These are phyloP conservation scores for Leistus spinibarbis DNA, from an alignment of 2,888 invertebrate species.

Conservation along the genomic window DNA sequence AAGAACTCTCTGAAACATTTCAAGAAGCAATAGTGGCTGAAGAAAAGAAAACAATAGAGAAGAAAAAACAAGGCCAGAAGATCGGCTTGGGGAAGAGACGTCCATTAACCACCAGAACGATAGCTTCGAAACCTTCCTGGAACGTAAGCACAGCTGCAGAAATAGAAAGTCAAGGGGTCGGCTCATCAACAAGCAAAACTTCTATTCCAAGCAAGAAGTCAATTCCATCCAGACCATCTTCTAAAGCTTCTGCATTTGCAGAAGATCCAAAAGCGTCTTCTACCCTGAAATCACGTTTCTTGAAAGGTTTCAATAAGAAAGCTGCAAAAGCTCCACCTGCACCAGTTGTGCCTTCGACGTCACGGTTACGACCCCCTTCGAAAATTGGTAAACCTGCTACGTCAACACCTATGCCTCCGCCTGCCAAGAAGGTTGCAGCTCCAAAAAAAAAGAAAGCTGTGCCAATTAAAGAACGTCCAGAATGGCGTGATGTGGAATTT, in stretches of 20 bases:
- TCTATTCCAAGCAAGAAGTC: not conserved
- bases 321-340: not conserved
- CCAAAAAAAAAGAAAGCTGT: constrained; percentile 13
- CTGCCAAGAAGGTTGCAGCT: not conserved
- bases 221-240: not conserved
- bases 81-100: not conserved
- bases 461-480: constrained; percentile 9
- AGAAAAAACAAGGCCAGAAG: constrained; percentile 28
- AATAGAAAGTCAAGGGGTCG: constrained; percentile 41
- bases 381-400: not conserved
- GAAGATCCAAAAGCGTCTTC: not conserved
- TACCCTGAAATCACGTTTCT: too few relatives aligned
- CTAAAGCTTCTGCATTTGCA: not conserved
- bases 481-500: constrained; percentile 18
- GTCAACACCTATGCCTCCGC: not conserved
- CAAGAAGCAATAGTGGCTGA: constrained; percentile 49
- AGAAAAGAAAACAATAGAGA: constrained; percentile 37
- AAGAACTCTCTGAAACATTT: constrained; percentile 50
- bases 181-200: not conserved
- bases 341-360: not conserved
- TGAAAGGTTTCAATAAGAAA: too few relatives aligned
- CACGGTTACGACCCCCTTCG: not conserved
- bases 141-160: constrained; percentile 41
- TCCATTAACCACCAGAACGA: not conserved
- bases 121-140: constrained; percentile 13